Evolutionary conservation across 2,113 vertebrate genomes (phyloP).

Genomic region (Hyperopisus bebe): DNA sequence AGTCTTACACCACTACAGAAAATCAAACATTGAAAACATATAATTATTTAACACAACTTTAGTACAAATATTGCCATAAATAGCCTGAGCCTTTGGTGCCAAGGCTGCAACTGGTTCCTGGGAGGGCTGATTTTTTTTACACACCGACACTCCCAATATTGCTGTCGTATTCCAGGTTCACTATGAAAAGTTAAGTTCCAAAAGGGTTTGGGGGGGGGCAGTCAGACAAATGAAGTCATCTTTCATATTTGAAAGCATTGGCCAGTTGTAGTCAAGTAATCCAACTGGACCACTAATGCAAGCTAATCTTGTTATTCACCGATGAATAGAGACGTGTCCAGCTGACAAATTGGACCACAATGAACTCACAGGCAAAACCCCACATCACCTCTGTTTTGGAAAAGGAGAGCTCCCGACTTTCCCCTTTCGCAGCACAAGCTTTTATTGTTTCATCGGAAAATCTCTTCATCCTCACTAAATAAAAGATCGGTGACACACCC

Average conservation of each 20-base stretch:
- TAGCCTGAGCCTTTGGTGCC: background rate
- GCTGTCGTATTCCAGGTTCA: background rate
- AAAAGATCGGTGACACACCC: slow-evolving; percentile 38
- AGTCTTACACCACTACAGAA: background rate
- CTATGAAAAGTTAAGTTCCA: slow-evolving; percentile 9
- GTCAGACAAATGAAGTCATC: slow-evolving; percentile 31
- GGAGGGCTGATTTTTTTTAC: background rate
- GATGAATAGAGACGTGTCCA: slow-evolving; percentile 11
- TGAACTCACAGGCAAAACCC: background rate
- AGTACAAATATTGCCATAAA: background rate
- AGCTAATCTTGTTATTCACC: slow-evolving; percentile 34
- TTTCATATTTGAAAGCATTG: slow-evolving; percentile 28
- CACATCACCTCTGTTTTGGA: background rate
- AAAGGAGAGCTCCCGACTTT: slow-evolving; percentile 5
- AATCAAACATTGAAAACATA: background rate
- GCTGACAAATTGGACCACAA: background rate
- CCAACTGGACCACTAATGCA: slow-evolving; percentile 32
- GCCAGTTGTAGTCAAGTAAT: slow-evolving; percentile 35
- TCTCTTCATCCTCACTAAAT: slow-evolving; percentile 40
- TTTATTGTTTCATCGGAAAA: slow-evolving; percentile 37
- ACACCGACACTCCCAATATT: background rate
- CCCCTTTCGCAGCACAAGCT: background rate
- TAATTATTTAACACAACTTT: background rate
- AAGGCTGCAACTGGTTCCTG: background rate
- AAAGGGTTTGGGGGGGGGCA: background rate